Conservation (phyloP, 1,140 invertebrate genomes). For the Nephila pilipes region DNA sequence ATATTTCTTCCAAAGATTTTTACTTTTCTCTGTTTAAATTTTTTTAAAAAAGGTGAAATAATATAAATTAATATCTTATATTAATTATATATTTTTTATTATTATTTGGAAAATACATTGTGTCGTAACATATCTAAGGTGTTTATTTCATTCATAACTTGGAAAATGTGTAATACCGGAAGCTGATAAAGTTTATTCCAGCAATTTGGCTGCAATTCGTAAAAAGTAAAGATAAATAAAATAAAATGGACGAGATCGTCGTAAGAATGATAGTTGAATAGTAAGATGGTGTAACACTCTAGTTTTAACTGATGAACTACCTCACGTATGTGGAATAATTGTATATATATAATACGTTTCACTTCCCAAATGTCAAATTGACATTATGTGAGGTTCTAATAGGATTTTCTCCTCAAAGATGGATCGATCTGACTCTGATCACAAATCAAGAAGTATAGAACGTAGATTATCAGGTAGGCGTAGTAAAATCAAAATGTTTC, state of each 20-base stretch:
- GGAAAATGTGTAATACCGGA: slow-evolving; percentile 50
- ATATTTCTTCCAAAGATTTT: neutral
- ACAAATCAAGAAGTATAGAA: slow-evolving; percentile 67
- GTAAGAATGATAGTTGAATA: slow-evolving; percentile 30
- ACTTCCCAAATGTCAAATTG: slow-evolving; percentile 47
- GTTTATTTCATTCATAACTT: slow-evolving; percentile 27
- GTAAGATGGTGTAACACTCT: slow-evolving; percentile 40
- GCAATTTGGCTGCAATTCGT: slow-evolving; percentile 63
- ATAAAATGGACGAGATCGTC: slow-evolving; percentile 47
- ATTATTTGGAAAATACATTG: neutral
- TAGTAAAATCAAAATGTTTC: slow-evolving; percentile 40
- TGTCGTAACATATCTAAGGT: neutral
- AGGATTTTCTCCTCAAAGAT: slow-evolving; percentile 41
- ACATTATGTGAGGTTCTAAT: slow-evolving; percentile 66
- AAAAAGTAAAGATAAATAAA: slow-evolving; percentile 59
- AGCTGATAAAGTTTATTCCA: slow-evolving; percentile 59
- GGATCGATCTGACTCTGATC: slow-evolving; percentile 65
- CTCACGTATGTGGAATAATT: slow-evolving; percentile 16
- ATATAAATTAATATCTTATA: neutral
- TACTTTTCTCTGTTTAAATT: neutral
- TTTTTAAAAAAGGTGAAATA: neutral
- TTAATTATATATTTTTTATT: neutral
- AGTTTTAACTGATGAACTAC: slow-evolving; percentile 31
- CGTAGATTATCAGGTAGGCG: slow-evolving; percentile 74
- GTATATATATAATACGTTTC: slow-evolving; percentile 31